Base-by-base conservation (phyloP, 2,888 invertebrate genomes). In the Scaptodrosophila latifasciaeformis region DNA sequence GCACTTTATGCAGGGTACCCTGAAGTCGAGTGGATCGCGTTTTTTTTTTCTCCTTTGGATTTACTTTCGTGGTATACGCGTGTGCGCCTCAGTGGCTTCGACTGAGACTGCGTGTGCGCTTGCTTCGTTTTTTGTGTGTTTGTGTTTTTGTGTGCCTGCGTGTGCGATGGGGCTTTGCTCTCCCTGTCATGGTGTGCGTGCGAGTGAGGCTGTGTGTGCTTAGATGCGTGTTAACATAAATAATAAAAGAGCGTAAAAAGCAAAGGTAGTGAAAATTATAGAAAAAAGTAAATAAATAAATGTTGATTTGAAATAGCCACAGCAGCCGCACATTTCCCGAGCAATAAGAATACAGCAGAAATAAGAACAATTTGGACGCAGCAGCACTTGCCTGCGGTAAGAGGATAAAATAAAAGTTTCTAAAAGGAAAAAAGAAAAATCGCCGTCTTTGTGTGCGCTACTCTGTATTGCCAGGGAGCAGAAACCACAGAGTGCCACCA, bases 1-100 rank as follows among this genome's bases (percentile, higher is more conserved):
- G n/a, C n/a, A n/a, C n/a, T n/a, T n/a, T n/a, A n/a, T n/a, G n/a
- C n/a, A n/a, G n/a, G n/a, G n/a, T n/a, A n/a, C n/a, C n/a, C n/a
- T n/a, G n/a, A n/a, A n/a, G n/a, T n/a, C n/a, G n/a, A n/a, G n/a
- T n/a, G n/a, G n/a, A n/a, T n/a, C n/a, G n/a, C n/a, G n/a, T n/a
- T n/a, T n/a, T n/a, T n/a, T n/a, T n/a, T n/a, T n/a, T n/a, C n/a
- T n/a, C n/a, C n/a, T n/a, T n/a, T n/a, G n/a, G n/a, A n/a, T n/a
- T n/a, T n/a, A n/a, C n/a, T n/a, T 79, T 69, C 64, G 80, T 75
- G 75, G 67, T 59, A 17, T 39, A 29, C 29, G 27, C 17, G 44
- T 10, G 29, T 44, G 44, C 44, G 18, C 10, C n/a, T n/a, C n/a
- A n/a, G n/a, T n/a, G n/a, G n/a, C n/a, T n/a, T n/a, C n/a, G n/a